Percentiles rank a stretch among this genome's conserved stretches.
phyloP scores from a whole-genome alignment of 2,888 invertebrate species.

The Prosapia bicincta region DNA sequence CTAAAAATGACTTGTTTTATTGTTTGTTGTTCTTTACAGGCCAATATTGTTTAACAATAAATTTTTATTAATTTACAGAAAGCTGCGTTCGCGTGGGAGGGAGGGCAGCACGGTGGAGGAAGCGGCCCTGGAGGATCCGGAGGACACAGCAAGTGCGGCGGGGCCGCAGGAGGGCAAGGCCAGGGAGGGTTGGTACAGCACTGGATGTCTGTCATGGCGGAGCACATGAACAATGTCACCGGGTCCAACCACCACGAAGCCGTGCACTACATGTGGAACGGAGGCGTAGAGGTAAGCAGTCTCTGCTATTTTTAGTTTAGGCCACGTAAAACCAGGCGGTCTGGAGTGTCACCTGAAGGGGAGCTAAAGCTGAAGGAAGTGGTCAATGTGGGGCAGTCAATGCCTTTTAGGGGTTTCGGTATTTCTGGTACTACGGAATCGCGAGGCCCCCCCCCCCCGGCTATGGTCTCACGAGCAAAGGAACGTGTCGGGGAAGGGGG shows the following conservation, averaged over 20 bases:
- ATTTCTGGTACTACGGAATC: too few relatives aligned
- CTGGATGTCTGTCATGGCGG: slow-evolving; percentile 94
- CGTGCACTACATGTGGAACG: slow-evolving; percentile 63
- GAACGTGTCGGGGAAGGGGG: too few relatives aligned
- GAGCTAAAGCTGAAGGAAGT: too few relatives aligned
- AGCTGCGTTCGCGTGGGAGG: slow-evolving; percentile 51
- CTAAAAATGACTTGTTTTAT: too few relatives aligned
- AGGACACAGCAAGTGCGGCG: slow-evolving; percentile 43
- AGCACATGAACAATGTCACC: slow-evolving; percentile 71
- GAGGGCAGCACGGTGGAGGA: slow-evolving; percentile 49
- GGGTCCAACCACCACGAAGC: slow-evolving; percentile 58
- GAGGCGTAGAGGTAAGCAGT: slow-evolving; percentile 59
- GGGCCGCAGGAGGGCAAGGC: slow-evolving; percentile 47
- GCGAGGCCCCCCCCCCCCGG: too few relatives aligned
- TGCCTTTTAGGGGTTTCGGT: too few relatives aligned
- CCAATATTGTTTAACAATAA: not conserved
- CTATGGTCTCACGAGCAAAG: too few relatives aligned
- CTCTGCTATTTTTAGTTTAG: not conserved
- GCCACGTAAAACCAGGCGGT: too few relatives aligned
- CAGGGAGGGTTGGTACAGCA: slow-evolving; percentile 71
- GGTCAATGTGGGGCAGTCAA: too few relatives aligned
- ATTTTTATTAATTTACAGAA: slow-evolving; percentile 31
- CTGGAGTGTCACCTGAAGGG: too few relatives aligned
- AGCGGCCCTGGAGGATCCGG: slow-evolving; percentile 44
- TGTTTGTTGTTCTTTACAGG: not conserved